Conservation (phyloP, 2,888 invertebrate genomes). For the Ichneumoninae sp. region DNA sequence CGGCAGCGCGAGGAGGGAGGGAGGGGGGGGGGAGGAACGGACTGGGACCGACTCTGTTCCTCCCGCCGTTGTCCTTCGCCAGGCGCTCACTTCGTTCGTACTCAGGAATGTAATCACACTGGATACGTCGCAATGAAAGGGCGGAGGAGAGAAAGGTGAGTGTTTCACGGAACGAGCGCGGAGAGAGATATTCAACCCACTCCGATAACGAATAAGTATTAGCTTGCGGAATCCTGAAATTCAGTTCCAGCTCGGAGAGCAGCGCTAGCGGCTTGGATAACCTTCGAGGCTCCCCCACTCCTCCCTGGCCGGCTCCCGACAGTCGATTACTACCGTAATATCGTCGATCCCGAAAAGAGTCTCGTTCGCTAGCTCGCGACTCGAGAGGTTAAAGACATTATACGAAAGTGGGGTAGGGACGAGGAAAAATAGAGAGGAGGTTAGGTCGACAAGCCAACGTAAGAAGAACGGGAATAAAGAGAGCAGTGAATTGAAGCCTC, state of each 20-base stretch:
- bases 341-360: conserved; percentile 62
- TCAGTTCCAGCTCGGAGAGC: conserved; percentile 52
- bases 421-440: not conserved
- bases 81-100: conserved; percentile 41
- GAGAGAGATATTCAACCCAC: conserved; percentile 47
- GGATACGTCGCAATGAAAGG: conserved; percentile 48
- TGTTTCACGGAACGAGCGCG: not conserved
- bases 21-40: not conserved
- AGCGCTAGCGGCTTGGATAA: conserved; percentile 17
- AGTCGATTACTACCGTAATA: conserved; percentile 65
- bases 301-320: conserved; percentile 30
- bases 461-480: conserved; percentile 1
- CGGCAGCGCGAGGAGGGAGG: not conserved
- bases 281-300: conserved; percentile 2
- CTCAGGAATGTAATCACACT: conserved; percentile 65
- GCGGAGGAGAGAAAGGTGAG: not conserved
- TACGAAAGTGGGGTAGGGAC: conserved; percentile 56
- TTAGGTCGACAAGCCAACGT: conserved; percentile 44
- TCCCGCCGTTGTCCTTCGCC: not conserved
- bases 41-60: not conserved
- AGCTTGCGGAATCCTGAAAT: conserved; percentile 66
- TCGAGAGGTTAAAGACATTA: conserved; percentile 61
- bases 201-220: conserved; percentile 67
- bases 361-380: conserved; percentile 40
- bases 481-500: conserved; percentile 48